Percentiles rank a stretch among this genome's conserved stretches.
These are phyloP conservation scores for Lysandra bellargus DNA, from an alignment of 2,888 invertebrate genomes.

Conservation along the genomic window DNA sequence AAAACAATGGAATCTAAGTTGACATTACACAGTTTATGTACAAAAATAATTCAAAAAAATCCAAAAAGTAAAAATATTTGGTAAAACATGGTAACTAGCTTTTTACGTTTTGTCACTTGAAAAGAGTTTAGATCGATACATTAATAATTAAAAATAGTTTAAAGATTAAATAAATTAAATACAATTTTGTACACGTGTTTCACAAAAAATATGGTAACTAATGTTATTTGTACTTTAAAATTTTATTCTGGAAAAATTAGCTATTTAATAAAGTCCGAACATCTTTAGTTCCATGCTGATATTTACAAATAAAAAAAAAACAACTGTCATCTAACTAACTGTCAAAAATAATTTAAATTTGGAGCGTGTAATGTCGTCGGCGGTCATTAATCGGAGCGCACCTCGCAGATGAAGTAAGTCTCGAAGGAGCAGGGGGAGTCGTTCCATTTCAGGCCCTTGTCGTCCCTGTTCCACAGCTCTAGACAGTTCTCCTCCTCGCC, in stretches of 20 bases:
- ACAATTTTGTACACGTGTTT: neutral
- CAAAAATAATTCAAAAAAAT: neutral
- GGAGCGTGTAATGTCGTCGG: slow-evolving; percentile 37
- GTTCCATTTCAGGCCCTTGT: slow-evolving; percentile 95
- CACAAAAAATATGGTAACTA: neutral
- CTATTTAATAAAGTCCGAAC: neutral
- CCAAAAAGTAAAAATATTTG: slow-evolving; percentile 8
- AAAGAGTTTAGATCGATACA: neutral
- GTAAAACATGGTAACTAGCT: neutral
- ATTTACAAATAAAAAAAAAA: neutral
- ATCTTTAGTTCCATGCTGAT: neutral
- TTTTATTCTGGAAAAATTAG: neutral
- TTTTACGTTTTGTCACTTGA: neutral
- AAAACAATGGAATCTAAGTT: slow-evolving; percentile 44
- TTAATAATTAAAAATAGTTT: neutral
- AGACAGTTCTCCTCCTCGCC: slow-evolving; percentile 96
- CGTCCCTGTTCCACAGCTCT: slow-evolving; percentile 95
- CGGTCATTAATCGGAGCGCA: slow-evolving; percentile 76
- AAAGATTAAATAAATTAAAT: neutral
- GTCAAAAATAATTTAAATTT: slow-evolving; percentile 16
- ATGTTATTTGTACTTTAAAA: neutral
- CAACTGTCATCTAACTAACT: neutral
- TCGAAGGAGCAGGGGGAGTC: slow-evolving; percentile 96
- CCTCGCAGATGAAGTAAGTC: slow-evolving; percentile 95
- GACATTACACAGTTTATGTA: slow-evolving; percentile 38